Percentiles rank a stretch among this genome's conserved stretches.
phyloP scores from a whole-genome alignment of 2,888 invertebrate species.

The Netelia melanura region DNA sequence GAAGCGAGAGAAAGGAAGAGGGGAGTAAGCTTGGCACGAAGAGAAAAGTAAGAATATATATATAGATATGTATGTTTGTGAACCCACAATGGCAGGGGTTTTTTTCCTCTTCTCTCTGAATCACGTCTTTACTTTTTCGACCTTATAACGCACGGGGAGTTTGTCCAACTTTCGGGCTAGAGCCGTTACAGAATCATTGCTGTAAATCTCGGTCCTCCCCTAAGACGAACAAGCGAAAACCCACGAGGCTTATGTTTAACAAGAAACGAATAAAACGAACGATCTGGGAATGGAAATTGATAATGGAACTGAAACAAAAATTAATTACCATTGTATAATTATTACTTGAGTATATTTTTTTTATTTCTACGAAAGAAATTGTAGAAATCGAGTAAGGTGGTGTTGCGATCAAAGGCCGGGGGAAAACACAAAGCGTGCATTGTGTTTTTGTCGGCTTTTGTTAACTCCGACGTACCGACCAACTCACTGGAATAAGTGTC shows the following conservation, averaged over 20 bases:
- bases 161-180: conserved; percentile 32
- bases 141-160: conserved; percentile 13
- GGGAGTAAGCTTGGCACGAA: neutral
- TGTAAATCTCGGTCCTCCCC: neutral
- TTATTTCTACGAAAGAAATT: too few species aligned
- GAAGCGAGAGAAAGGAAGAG: neutral
- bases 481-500: too few species aligned
- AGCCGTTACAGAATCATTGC: conserved; percentile 23
- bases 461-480: too few species aligned
- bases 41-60: neutral
- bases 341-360: too few species aligned
- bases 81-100: neutral
- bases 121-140: conserved; percentile 14
- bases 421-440: too few species aligned
- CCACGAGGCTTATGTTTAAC: neutral
- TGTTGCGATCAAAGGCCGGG: too few species aligned
- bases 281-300: too few species aligned
- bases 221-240: neutral
- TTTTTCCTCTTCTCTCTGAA: conserved; percentile 1
- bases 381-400: too few species aligned
- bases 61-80: neutral
- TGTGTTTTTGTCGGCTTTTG: too few species aligned
- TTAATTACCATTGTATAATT: too few species aligned
- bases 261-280: too few species aligned
- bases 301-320: too few species aligned